Base-by-base conservation (phyloP, 2,888 invertebrate species). In the Catocala nupta region DNA sequence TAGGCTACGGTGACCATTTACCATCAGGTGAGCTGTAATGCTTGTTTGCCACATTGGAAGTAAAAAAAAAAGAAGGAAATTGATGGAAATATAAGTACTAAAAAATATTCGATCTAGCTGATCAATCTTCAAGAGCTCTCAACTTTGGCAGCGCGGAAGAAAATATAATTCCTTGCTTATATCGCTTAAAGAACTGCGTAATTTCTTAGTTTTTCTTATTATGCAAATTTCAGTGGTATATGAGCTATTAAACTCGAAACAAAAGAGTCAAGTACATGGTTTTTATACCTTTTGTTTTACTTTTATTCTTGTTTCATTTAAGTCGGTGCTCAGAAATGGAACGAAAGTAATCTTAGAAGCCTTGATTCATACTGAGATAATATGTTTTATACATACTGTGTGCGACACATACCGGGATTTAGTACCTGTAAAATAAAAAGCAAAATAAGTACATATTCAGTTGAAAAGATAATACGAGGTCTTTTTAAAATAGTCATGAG, bases 391-490 rank as follows among this genome's bases (percentile, higher is more conserved):
- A 74, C 71, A 36, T 71, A 71, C 75, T 58, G 43, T 49, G 43
- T 51, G 43, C 34, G 54, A 12, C 64, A 72, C 75, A 44, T 55
- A 66, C 66, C 70, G 50, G 36, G 47, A 45, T 57, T 60, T 56
- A 43, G 51, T 55, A 64, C 48, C 73, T 75, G 75, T 4, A 72
- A 73, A 47, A 43, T 25, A 33, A 47, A 63, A 34, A 54, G 59
- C 53, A 55, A 53, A 39, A 45, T 16, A 42, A 49, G 33, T 49
- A 39, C 36, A 39, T 39, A 39, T 39, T 39, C 9, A 3, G 9
- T 7, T 39, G 36, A 39, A 39, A 39, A 7, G 6, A 39, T 39
- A 9, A 39, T 25, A 25, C 6, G 36, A 39, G 36, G 36, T 39
- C 36, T 39, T 9, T 8, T 8, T 39, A 39, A 39, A 39, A 39